Conservation (phyloP, 1,140 invertebrate species). For the Bradynema listronoti region DNA sequence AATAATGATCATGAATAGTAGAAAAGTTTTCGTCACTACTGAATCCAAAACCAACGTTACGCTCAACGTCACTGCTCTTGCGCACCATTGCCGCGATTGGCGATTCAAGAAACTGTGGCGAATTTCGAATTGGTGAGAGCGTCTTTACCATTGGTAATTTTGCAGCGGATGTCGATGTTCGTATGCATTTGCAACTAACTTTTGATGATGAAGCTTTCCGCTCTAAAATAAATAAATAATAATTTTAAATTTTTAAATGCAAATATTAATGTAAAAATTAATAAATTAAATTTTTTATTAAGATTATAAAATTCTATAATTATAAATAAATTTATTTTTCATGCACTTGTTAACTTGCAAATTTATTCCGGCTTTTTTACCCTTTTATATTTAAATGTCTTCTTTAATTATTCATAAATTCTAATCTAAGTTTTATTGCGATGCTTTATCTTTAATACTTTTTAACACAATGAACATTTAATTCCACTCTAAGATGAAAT, state of each 20-base stretch:
- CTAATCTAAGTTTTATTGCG: no score
- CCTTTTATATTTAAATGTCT: no score
- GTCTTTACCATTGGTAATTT: conserved; percentile 3
- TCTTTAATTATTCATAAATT: no score
- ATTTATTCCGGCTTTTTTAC: no score
- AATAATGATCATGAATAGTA: neutral
- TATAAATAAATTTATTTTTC: no score
- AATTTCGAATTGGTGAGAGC: conserved; percentile 7
- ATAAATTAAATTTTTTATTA: no score
- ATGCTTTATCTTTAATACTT: no score
- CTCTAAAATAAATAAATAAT: neutral
- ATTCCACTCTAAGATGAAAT: no score
- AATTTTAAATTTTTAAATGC: neutral
- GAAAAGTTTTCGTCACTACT: neutral
- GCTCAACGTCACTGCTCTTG: neutral
- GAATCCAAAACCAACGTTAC: neutral
- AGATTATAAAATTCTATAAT: no score
- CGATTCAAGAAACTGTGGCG: conserved; percentile 2
- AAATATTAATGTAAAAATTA: no score
- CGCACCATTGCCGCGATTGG: neutral
- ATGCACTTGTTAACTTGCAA: no score
- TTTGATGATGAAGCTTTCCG: neutral
- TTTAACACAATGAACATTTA: no score
- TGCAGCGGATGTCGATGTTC: neutral
- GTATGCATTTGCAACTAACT: neutral